A percentile compares a stretch with the other conserved stretches of the same genome.
These are phyloP conservation scores for Periophthalmus modestus DNA, from an alignment of 2,113 vertebrate genomes.

Conservation along the genomic window DNA sequence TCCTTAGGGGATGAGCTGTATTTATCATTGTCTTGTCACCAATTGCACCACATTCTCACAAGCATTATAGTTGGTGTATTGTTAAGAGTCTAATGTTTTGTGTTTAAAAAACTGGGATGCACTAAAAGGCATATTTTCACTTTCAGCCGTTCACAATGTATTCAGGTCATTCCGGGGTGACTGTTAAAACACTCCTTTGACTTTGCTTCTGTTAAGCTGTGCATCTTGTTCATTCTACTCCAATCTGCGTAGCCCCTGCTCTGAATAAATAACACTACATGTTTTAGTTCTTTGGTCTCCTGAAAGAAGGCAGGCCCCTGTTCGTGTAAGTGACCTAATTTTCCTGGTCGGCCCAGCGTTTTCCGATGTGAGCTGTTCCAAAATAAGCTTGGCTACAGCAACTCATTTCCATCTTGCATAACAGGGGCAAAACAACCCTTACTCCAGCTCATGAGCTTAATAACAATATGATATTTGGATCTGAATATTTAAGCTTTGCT, in stretches of 20 bases:
- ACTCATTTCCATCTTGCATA: constrained; percentile 80
- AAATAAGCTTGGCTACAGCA: constrained; percentile 76
- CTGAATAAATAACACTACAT: constrained; percentile 58
- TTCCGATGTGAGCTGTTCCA: constrained; percentile 72
- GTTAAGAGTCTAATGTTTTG: constrained; percentile 38
- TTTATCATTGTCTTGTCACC: constrained; percentile 41
- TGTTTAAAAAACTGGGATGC: constrained; percentile 40
- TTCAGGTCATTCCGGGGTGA: constrained; percentile 58
- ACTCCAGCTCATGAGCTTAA: constrained; percentile 41
- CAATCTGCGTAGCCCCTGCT: constrained; percentile 41
- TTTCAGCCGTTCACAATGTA: constrained; percentile 34
- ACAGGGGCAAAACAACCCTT: constrained; percentile 63
- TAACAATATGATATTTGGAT: constrained; percentile 58
- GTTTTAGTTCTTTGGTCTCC: constrained; percentile 58
- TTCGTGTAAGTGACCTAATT: constrained; percentile 80
- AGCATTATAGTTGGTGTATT: constrained; percentile 53
- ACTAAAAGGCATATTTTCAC: constrained; percentile 27
- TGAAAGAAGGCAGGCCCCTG: constrained; percentile 59
- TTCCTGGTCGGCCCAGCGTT: constrained; percentile 70
- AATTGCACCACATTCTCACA: constrained; percentile 45
- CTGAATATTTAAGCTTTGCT: constrained; percentile 12
- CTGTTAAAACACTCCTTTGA: constrained; percentile 31
- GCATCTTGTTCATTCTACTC: constrained; percentile 46
- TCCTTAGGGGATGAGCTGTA: neutral
- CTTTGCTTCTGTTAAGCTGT: constrained; percentile 34